Evolutionary conservation across 1,140 invertebrate genomes (phyloP), one percentile per base, ranked within the genome.

Genomic region (Andrena cerasifolii): DNA sequence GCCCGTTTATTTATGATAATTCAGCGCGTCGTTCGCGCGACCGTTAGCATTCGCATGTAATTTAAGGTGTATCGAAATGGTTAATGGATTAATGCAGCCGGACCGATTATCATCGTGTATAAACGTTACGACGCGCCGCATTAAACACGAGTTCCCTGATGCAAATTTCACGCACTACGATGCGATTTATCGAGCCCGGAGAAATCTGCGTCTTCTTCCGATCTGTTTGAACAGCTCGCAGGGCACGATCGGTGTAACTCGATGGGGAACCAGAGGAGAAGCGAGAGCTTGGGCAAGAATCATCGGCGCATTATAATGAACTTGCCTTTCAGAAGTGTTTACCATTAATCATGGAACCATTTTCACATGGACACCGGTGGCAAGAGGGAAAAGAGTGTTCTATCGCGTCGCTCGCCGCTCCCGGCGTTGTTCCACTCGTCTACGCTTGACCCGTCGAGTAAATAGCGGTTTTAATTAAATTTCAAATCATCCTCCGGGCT

Each of bases 391-490:
- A 80, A 81, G 18, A 45, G 10, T 73, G 31, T 56, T 28, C 31
- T 45, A 68, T 66, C 33, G 40, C 26, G 54, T 43, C 61, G 54
- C 72, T 75, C 47, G 21, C 43, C 56, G 18, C 59, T 78, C 33
- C 40, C 68, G 49, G 40, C 24, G 10, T 71, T 45, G 75, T 53
- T 72, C 36, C 62, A 68, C 40, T 53, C 56, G 40, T 47, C 61
- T 54, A 40, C 68, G 51, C 70, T 78, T 68, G 74, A 78, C 76
- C 51, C 53, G 43, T n/a, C 79, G 77, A 63, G 74, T 84, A 85
- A 88, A 87, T 88, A 83, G 72, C 72, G 67, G 80, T 86, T 88
- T 88, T 87, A 87, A 88, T 88, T 87, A 87, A 87, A 88, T 83
- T 84, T 87, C 78, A 78, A 85, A 86, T 84, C 75, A 87, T 82